Conservation (phyloP, 2,797 vertebrate species). For the Artibeus jamaicensis region DNA sequence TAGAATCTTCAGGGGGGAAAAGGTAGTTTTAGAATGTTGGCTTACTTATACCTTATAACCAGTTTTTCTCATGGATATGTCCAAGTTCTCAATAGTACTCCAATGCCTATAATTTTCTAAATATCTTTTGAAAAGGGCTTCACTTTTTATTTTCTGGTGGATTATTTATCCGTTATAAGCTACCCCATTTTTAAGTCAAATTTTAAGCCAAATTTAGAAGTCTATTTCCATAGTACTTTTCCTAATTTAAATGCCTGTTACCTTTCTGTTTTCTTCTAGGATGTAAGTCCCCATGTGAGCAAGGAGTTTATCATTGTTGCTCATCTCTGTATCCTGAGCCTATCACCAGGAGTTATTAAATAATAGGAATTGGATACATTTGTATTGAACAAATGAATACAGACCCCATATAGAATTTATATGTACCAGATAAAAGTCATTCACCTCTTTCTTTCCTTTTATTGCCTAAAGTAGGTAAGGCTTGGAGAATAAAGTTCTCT, state of each 20-base stretch:
- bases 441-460: not conserved
- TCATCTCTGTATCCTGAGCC: not conserved
- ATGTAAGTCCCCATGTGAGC: not conserved
- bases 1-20: not conserved
- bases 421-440: not conserved
- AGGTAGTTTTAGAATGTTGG: not conserved
- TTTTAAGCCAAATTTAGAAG: not conserved
- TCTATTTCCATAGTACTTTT: not conserved
- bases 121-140: not conserved
- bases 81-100: not conserved
- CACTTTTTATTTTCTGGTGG: not conserved
- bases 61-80: not conserved
- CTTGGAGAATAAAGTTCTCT: not conserved
- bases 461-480: not conserved
- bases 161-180: not conserved
- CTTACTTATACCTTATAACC: not conserved
- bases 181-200: not conserved
- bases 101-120: not conserved
- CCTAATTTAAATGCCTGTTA: not conserved
- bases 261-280: not conserved
- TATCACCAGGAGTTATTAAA: not conserved
- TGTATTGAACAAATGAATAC: not conserved
- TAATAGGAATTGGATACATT: not conserved
- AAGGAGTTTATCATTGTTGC: not conserved
- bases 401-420: not conserved